Conservation (phyloP, 1,140 invertebrate species). For the Zaprionus nigranus region DNA sequence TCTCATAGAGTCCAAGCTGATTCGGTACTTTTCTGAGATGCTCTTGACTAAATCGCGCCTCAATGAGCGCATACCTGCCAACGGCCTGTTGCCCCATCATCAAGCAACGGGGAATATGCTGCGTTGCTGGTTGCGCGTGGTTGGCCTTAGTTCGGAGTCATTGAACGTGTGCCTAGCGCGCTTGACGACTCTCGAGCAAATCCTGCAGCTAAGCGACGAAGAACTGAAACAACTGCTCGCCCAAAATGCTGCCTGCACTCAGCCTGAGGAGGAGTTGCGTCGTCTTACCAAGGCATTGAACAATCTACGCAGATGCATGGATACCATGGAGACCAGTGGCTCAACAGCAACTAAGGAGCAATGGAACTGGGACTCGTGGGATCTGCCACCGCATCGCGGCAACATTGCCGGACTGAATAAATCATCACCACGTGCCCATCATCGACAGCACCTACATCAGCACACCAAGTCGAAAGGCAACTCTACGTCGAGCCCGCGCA, state of each 20-base stretch:
- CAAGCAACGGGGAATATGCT: conserved; percentile 90
- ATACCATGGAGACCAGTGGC: conserved; percentile 51
- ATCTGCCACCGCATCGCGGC: conserved; percentile 86
- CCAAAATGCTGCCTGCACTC: conserved; percentile 86
- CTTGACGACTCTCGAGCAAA: conserved; percentile 90
- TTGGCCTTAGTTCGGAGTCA: conserved; percentile 85
- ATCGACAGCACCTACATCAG: conserved; percentile 54
- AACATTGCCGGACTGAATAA: conserved; percentile 58
- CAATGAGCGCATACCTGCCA: conserved; percentile 86
- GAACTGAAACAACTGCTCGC: conserved; percentile 91
- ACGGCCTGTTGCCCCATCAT: conserved; percentile 84
- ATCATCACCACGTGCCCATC: conserved; percentile 72
- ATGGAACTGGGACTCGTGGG: conserved; percentile 98
- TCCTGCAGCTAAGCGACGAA: conserved; percentile 93
- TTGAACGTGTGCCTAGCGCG: conserved; percentile 86
- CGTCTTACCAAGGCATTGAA: conserved; percentile 92
- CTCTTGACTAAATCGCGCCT: conserved; percentile 93
- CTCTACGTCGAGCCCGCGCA: conserved; percentile 44
- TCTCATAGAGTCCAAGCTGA: conserved; percentile 96
- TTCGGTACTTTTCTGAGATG: conserved; percentile 96
- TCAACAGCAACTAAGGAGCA: conserved; percentile 82
- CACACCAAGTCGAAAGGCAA: conserved; percentile 25
- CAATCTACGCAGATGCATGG: conserved; percentile 88
- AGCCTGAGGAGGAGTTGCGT: conserved; percentile 93
- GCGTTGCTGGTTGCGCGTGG: conserved; percentile 94